A percentile compares a stretch with the other conserved stretches of the same genome.
Evolutionary conservation across 2,888 invertebrate genomes (phyloP).

Genomic region (Escarpia spicata): DNA sequence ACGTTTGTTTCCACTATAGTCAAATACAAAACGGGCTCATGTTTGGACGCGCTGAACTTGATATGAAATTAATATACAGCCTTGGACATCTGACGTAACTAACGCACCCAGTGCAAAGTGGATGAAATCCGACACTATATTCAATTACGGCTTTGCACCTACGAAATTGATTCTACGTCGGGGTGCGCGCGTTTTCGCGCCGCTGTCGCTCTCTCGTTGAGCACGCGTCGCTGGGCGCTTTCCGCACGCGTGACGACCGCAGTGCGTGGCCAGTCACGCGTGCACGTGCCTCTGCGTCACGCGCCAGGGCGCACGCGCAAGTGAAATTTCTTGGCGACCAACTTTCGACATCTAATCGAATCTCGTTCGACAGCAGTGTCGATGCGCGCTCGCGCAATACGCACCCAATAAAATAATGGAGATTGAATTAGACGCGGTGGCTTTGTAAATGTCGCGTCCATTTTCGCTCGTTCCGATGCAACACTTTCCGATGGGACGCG

Average conservation of each 20-base stretch:
- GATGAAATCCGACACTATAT: conserved; percentile 16
- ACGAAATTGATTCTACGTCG: conserved; percentile 3
- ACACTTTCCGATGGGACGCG: neutral
- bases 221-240: neutral
- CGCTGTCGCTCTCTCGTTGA: neutral
- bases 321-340: neutral
- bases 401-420: conserved; percentile 32
- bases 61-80: conserved; percentile 6
- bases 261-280: neutral
- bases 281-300: neutral
- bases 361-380: conserved; percentile 7
- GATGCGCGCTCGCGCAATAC: conserved; percentile 27
- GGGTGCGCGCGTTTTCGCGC: neutral
- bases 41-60: conserved; percentile 16
- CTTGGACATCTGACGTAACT: neutral
- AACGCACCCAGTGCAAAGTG: conserved; percentile 3
- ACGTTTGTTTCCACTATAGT: neutral
- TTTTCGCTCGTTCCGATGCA: conserved; percentile 5
- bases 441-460: conserved; percentile 16
- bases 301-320: conserved; percentile 22
- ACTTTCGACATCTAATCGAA: conserved; percentile 16
- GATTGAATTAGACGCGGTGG: conserved; percentile 30
- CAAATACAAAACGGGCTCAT: neutral
- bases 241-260: neutral
- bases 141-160: neutral